A percentile compares a stretch with the other conserved stretches of the same genome.
These are phyloP conservation scores for Rhegmatorhina hoffmannsi DNA, from an alignment of 2,113 vertebrate species.

Conservation along the genomic window DNA sequence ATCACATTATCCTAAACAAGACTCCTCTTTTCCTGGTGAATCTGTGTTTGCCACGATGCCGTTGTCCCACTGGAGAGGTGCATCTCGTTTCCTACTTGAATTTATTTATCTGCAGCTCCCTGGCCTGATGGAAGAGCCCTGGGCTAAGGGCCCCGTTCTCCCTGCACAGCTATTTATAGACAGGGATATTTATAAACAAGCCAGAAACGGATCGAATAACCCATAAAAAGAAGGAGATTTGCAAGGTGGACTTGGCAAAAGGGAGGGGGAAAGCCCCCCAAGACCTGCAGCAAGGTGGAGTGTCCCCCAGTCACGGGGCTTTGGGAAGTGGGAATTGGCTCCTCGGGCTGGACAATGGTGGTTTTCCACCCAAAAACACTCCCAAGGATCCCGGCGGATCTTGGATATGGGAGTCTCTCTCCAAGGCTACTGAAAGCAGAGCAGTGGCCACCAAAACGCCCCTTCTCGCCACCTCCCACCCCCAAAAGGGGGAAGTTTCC, in stretches of 20 bases:
- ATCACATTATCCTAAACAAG: rapidly evolving
- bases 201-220: background rate
- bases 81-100: background rate
- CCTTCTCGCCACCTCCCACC: rapidly evolving
- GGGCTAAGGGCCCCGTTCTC: background rate
- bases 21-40: background rate
- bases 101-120: background rate
- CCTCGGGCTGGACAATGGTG: background rate
- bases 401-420: background rate
- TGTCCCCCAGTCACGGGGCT: background rate
- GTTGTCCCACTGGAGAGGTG: rapidly evolving
- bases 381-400: rapidly evolving
- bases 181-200: slow-evolving; percentile 1
- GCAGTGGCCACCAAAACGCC: rapidly evolving
- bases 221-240: background rate
- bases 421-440: background rate
- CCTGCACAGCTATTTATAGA: background rate
- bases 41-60: rapidly evolving
- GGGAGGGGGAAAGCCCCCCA: background rate
- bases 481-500: background rate
- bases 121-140: background rate
- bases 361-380: background rate
- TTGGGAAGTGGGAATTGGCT: rapidly evolving
- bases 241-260: background rate
- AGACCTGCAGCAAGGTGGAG: background rate